A percentile compares a stretch with the other conserved stretches of the same genome.
phyloP scores from a whole-genome alignment of 2,888 invertebrate genomes.

The Ochropleura leucogaster region DNA sequence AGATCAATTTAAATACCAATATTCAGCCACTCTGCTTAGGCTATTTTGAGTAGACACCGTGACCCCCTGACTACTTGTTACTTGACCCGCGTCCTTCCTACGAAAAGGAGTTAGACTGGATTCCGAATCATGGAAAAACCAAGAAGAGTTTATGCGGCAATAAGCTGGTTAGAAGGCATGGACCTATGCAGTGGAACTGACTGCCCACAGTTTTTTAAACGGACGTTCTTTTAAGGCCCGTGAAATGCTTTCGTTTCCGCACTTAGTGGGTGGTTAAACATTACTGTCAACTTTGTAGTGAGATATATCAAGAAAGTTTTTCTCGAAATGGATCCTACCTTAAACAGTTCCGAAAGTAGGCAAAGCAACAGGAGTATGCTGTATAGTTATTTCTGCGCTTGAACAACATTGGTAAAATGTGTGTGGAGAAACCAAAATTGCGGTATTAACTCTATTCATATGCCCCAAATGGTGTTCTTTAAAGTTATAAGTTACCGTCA shows the following conservation, averaged over 20 bases:
- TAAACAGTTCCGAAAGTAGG: background rate
- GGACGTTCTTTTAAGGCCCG: background rate
- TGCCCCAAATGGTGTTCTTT: background rate
- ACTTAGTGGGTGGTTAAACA: background rate
- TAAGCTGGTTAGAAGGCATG: background rate
- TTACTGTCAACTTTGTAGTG: background rate
- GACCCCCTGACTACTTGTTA: slow-evolving; percentile 46
- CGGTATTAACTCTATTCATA: background rate
- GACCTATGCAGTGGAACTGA: background rate
- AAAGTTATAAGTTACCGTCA: slow-evolving; percentile 80
- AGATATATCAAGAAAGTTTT: background rate
- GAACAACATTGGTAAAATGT: background rate
- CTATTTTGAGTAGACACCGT: slow-evolving; percentile 50
- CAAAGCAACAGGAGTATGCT: background rate
- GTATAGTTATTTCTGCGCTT: background rate
- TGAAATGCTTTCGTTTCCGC: background rate
- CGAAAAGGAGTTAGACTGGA: slow-evolving; percentile 45
- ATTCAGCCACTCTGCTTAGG: slow-evolving; percentile 54
- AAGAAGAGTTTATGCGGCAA: background rate
- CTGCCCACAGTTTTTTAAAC: background rate
- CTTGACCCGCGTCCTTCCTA: slow-evolving; percentile 52
- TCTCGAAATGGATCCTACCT: background rate
- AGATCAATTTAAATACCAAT: slow-evolving; percentile 49
- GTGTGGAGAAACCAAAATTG: background rate
- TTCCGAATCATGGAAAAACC: slow-evolving; percentile 12